phyloP scores from a whole-genome alignment of 1,140 invertebrate genomes.

The Solenopsis invicta region DNA sequence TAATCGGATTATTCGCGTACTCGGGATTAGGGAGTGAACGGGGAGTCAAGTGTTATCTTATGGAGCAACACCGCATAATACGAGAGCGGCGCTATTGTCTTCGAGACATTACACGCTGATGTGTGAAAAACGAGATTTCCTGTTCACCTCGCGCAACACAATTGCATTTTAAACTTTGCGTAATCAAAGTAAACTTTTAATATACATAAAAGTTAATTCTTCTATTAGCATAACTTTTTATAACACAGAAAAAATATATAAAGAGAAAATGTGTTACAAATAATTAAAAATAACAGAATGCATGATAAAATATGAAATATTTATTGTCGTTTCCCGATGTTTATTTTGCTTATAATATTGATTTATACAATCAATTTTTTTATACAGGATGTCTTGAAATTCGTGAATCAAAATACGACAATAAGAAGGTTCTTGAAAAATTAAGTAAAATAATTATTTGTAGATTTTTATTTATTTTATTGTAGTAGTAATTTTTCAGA shows the following conservation, averaged over 20 bases:
- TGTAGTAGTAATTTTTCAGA: too few species aligned
- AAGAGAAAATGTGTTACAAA: not conserved
- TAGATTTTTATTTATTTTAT: too few species aligned
- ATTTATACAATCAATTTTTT: not conserved
- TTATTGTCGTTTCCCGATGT: too few species aligned
- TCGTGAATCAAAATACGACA: too few species aligned
- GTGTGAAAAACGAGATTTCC: constrained; percentile 12
- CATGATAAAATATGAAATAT: not conserved
- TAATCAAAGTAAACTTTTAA: not conserved
- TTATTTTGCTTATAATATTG: not conserved
- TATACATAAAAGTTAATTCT: not conserved
- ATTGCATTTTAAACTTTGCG: not conserved
- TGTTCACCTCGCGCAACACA: not conserved
- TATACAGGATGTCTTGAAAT: too few species aligned
- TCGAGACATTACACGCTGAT: not conserved
- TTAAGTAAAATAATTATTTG: too few species aligned
- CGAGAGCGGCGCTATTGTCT: constrained; percentile 19
- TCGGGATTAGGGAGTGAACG: constrained; percentile 29
- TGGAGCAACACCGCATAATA: constrained; percentile 21
- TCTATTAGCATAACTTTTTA: not conserved
- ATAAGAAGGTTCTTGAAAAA: too few species aligned
- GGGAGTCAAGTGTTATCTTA: constrained; percentile 27
- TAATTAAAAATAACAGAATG: not conserved
- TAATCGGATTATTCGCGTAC: constrained; percentile 58
- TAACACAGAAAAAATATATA: not conserved